Percentiles rank a stretch among this genome's conserved stretches.
Conservation (phyloP, 2,113 vertebrate genomes). For the Pollimyrus isidori region DNA sequence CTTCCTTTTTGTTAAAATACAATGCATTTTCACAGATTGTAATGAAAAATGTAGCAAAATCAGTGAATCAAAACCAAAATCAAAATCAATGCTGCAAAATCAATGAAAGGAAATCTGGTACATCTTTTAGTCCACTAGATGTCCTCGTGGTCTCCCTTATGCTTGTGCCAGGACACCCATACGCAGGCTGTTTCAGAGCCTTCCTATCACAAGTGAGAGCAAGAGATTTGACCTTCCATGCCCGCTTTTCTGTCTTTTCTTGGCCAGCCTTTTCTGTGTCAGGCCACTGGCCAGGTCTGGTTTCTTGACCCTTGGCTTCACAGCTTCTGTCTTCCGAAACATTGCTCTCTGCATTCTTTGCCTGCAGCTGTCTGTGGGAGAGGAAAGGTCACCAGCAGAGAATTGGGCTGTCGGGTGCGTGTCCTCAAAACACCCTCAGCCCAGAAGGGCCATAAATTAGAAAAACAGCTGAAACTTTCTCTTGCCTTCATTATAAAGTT, state of each 20-base stretch:
- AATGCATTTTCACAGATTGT: neutral
- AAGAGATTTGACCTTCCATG: neutral
- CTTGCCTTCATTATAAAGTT: neutral
- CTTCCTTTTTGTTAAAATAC: neutral
- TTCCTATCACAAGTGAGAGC: neutral
- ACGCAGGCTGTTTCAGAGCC: neutral
- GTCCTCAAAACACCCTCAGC: neutral
- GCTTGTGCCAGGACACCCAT: neutral
- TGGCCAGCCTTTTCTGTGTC: neutral
- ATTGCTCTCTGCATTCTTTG: neutral
- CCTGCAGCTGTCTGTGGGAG: neutral
- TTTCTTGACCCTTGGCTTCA: neutral
- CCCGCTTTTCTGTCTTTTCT: neutral
- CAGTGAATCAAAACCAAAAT: neutral
- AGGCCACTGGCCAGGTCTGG: neutral
- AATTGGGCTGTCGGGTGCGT: neutral
- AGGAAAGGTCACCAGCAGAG: neutral
- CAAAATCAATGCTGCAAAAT: neutral
- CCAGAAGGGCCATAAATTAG: neutral
- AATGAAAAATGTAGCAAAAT: neutral
- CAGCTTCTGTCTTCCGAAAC: neutral
- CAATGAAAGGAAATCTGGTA: neutral
- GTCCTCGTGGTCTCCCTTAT: conserved; percentile 12
- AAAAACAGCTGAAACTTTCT: neutral
- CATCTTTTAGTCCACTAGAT: conserved; percentile 8